These are phyloP conservation scores for Plotosus lineatus DNA, from an alignment of 2,113 vertebrate genomes.

Conservation along the genomic window DNA sequence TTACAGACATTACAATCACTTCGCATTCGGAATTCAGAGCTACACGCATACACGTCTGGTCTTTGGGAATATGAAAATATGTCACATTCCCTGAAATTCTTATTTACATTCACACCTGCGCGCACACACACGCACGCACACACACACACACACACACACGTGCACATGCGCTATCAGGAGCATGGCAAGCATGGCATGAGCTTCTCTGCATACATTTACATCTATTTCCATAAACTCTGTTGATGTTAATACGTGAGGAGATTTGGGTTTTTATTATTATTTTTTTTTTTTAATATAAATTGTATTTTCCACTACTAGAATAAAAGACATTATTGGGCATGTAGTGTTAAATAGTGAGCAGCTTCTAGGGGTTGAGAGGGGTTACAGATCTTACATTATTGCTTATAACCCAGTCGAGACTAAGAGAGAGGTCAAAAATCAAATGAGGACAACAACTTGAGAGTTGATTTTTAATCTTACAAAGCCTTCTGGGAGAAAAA, in stretches of 20 bases:
- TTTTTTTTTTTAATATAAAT: background rate
- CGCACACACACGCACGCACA: too few species aligned
- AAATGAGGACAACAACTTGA: background rate
- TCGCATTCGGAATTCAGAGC: background rate
- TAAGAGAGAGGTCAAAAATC: background rate
- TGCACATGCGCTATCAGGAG: background rate
- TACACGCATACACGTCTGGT: background rate
- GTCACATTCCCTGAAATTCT: background rate
- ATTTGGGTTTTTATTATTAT: background rate
- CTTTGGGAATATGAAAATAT: background rate
- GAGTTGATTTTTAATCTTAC: constrained; percentile 2
- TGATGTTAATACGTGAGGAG: background rate
- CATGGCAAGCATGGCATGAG: background rate
- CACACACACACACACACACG: background rate
- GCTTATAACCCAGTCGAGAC: constrained; percentile 24
- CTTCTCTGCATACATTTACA: constrained; percentile 23
- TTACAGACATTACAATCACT: background rate
- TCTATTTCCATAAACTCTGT: constrained; percentile 17
- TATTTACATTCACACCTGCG: background rate
- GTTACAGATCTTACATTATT: background rate
- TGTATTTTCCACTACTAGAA: background rate
- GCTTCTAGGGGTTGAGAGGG: background rate
- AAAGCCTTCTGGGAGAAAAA: background rate
- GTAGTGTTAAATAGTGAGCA: background rate
- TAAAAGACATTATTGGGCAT: background rate